Evolutionary conservation across 2,888 invertebrate species (phyloP).

Genomic region (Leucophenga maculata): DNA sequence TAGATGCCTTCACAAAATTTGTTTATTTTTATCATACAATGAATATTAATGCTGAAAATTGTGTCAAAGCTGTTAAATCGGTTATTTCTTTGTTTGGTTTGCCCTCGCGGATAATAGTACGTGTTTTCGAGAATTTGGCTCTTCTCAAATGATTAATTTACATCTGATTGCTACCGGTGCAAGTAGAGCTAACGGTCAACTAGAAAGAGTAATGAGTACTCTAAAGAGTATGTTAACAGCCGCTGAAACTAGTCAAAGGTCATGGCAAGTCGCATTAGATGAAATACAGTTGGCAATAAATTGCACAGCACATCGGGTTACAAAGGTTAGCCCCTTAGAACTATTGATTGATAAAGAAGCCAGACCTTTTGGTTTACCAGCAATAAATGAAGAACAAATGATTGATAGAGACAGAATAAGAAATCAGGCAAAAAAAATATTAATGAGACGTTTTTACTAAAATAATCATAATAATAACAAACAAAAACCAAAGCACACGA

Average conservation of each 20-base stretch:
- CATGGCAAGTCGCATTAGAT: too few species aligned
- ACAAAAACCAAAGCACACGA: too few species aligned
- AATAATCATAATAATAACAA: too few species aligned
- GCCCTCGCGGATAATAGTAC: background rate
- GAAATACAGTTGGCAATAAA: too few species aligned
- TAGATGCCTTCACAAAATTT: slow-evolving; percentile 4
- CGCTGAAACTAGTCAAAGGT: too few species aligned
- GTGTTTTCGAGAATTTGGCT: background rate
- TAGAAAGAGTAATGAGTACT: slow-evolving; percentile 8
- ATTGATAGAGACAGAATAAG: background rate
- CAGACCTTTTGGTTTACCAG: background rate
- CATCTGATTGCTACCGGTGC: slow-evolving; percentile 1
- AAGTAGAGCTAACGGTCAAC: slow-evolving; percentile 18
- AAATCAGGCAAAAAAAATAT: background rate
- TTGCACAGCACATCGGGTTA: too few species aligned
- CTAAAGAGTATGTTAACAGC: slow-evolving; percentile 2
- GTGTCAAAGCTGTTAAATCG: slow-evolving; percentile 7
- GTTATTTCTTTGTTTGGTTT: slow-evolving; percentile 2
- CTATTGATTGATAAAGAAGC: too few species aligned
- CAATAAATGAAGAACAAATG: background rate
- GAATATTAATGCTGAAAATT: background rate
- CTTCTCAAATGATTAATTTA: background rate
- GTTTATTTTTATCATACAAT: background rate
- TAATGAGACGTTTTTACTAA: background rate
- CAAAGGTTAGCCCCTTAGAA: too few species aligned